Conservation (phyloP, 1,140 invertebrate species). For the Drosophila fuyamai region DNA sequence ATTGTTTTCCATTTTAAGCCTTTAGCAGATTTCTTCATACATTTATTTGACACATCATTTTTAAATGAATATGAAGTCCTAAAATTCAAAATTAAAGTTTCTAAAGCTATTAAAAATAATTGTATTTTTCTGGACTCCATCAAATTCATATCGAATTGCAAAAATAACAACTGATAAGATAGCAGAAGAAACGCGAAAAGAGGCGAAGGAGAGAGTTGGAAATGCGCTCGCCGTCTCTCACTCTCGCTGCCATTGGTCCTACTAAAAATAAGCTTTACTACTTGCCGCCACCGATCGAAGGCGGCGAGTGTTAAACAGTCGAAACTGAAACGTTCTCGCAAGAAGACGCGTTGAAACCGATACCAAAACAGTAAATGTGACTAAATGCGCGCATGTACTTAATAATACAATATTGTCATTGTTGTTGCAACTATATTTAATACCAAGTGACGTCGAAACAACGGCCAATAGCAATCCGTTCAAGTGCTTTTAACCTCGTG, state of each 20-base stretch:
- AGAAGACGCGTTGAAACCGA: constrained; percentile 45
- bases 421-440: constrained; percentile 36
- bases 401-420: constrained; percentile 27
- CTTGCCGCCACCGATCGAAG: constrained; percentile 24
- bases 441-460: constrained; percentile 40
- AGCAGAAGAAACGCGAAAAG: constrained; percentile 7
- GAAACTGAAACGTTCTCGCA: constrained; percentile 41
- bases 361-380: constrained; percentile 25
- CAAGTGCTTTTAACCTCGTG: constrained; percentile 30
- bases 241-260: constrained; percentile 6
- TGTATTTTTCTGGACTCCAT: constrained; percentile 18
- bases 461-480: neutral
- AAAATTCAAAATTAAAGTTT: constrained; percentile 3
- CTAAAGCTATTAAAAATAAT: neutral
- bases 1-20: neutral
- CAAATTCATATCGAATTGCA: neutral
- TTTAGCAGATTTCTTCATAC: neutral
- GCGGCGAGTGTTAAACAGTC: constrained; percentile 46
- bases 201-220: constrained; percentile 2
- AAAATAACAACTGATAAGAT: constrained; percentile 16
- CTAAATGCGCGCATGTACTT: constrained; percentile 21
- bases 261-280: constrained; percentile 20
- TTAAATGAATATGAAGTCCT: neutral
- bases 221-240: constrained; percentile 1
- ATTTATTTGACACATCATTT: neutral